A percentile compares a stretch with the other conserved stretches of the same genome.
phyloP scores from a whole-genome alignment of 2,797 vertebrate genomes.

The Neoniphon sammara region DNA sequence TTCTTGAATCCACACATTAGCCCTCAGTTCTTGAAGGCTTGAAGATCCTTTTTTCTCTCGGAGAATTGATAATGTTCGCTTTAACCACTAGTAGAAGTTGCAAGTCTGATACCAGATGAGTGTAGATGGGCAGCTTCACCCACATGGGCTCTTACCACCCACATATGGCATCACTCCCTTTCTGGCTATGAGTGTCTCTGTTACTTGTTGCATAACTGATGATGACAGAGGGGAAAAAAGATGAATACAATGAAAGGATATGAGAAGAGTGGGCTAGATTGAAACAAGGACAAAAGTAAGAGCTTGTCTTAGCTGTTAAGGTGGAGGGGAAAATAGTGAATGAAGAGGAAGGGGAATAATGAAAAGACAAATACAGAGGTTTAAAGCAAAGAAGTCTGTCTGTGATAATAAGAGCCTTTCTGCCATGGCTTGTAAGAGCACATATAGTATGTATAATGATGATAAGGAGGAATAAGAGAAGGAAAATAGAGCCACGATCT shows the following conservation, averaged over 20 bases:
- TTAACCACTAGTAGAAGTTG: conserved; percentile 45
- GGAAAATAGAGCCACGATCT: neutral
- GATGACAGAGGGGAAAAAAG: conserved; percentile 56
- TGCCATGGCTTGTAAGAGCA: too few relatives aligned
- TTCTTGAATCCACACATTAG: conserved; percentile 38
- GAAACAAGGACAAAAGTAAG: conserved; percentile 31
- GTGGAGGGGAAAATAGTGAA: neutral
- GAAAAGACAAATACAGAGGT: too few relatives aligned
- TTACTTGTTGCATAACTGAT: conserved; percentile 71
- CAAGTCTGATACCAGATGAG: conserved; percentile 56
- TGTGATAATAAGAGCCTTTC: too few relatives aligned
- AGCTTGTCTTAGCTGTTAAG: conserved; percentile 36
- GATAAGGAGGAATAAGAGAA: too few relatives aligned
- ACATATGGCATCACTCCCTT: conserved; percentile 65
- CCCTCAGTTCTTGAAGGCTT: too few relatives aligned
- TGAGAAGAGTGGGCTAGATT: conserved; percentile 63
- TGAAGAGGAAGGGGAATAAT: too few relatives aligned
- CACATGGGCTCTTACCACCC: conserved; percentile 65
- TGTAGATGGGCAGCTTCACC: conserved; percentile 66
- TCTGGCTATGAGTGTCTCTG: conserved; percentile 54
- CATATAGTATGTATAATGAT: too few relatives aligned
- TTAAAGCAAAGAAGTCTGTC: too few relatives aligned
- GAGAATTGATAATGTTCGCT: conserved; percentile 48
- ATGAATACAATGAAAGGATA: conserved; percentile 43
- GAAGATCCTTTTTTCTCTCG: conserved; percentile 29